Evolutionary conservation across 2,888 invertebrate species (phyloP).

Genomic region (Drosophila borborema): DNA sequence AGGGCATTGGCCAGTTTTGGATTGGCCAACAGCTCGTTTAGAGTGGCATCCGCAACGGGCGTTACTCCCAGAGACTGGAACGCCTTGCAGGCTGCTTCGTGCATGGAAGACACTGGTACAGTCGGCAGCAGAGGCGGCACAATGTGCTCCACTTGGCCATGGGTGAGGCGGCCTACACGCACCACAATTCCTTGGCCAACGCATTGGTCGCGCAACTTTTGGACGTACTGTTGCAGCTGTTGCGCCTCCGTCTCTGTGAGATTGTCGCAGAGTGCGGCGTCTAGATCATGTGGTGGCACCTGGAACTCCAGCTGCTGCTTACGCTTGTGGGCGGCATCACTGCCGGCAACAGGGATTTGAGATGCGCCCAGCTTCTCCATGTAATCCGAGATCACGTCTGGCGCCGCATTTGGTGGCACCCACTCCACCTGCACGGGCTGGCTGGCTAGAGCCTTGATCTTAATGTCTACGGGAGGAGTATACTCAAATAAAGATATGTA

Average conservation of each 20-base stretch:
- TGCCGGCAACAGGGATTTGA: conserved; percentile 92
- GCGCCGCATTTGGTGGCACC: conserved; percentile 90
- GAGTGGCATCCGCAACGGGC: conserved; percentile 69
- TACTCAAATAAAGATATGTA: background rate
- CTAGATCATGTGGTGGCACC: conserved; percentile 93
- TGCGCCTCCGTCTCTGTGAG: conserved; percentile 86
- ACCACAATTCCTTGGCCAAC: conserved; percentile 91
- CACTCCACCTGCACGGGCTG: conserved; percentile 90
- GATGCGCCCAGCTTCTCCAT: conserved; percentile 89
- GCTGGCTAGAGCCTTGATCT: conserved; percentile 86
- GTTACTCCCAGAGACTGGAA: conserved; percentile 59
- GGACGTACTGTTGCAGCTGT: conserved; percentile 87
- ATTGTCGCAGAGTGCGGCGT: conserved; percentile 85
- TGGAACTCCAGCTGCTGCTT: conserved; percentile 94
- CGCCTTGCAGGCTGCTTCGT: conserved; percentile 41
- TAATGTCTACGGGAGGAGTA: conserved; percentile 71
- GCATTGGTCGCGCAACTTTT: conserved; percentile 89
- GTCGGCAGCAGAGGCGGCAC: background rate
- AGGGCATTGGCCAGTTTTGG: conserved; percentile 75
- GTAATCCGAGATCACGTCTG: conserved; percentile 88
- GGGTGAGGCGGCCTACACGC: conserved; percentile 86
- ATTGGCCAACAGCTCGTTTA: conserved; percentile 73
- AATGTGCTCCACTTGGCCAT: conserved; percentile 83
- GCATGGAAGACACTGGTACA: background rate
- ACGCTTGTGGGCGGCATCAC: conserved; percentile 91